Percentiles rank a stretch among this genome's conserved stretches.
Evolutionary conservation across 2,888 invertebrate genomes (phyloP).

Genomic region (Brenthis hecate): DNA sequence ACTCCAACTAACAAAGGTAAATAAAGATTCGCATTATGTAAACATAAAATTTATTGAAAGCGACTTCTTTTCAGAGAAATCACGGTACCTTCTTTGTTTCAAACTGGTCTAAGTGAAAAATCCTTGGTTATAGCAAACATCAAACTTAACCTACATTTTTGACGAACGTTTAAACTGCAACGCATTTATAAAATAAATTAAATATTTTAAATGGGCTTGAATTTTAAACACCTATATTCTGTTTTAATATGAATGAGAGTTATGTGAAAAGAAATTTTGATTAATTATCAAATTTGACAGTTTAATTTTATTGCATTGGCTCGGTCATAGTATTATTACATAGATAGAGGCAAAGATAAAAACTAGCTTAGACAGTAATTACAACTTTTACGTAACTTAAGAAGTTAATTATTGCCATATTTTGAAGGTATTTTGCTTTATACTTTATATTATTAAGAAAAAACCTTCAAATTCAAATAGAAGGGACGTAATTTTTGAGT

Average conservation of each 20-base stretch:
- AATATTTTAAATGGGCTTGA: neutral
- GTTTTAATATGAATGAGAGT: neutral
- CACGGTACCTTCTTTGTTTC: slow-evolving; percentile 35
- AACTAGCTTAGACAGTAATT: no score
- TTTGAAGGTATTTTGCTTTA: no score
- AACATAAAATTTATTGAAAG: slow-evolving; percentile 36
- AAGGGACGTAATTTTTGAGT: no score
- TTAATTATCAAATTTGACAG: neutral
- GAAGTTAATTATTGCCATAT: no score
- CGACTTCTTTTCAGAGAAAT: slow-evolving; percentile 28
- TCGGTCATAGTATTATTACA: no score
- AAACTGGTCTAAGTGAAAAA: slow-evolving; percentile 27
- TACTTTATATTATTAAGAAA: no score
- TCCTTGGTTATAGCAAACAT: slow-evolving; percentile 33
- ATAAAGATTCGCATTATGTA: slow-evolving; percentile 36
- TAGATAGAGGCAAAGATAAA: no score
- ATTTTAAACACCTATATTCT: neutral
- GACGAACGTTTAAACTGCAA: slow-evolving; percentile 17
- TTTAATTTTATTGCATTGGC: no score
- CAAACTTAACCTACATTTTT: slow-evolving; percentile 26
- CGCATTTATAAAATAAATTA: slow-evolving; percentile 20
- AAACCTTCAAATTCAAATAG: no score
- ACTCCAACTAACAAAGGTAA: slow-evolving; percentile 35
- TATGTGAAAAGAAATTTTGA: neutral
- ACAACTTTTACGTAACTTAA: no score